Base-by-base conservation (phyloP, 2,113 vertebrate genomes). In the Meleagris gallopavo region DNA sequence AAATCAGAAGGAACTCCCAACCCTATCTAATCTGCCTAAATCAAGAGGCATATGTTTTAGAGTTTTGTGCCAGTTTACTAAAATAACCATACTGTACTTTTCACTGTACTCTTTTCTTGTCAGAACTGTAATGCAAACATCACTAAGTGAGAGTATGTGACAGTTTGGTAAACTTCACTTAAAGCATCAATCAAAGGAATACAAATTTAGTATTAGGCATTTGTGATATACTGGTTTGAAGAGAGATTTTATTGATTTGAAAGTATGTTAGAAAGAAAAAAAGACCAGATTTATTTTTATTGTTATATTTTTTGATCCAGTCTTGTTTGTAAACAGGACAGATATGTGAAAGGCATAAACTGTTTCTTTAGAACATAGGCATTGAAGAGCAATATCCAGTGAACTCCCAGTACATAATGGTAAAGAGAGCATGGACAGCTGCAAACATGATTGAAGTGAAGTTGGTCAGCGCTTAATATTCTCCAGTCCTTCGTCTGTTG, bases 61-160 rank as follows among this genome's bases (percentile, higher is more conserved):
- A 54, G 6, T 1, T 88, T 94, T 65, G 48, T 90, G 30, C n/a
- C 48, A 69, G 48, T 93, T 95, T 54, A 38, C 65, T 83, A 45
- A 78, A 91, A 65, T 88, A 83, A 83, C 79, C 67, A 71, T 76
- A 73, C 65, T 88, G 48, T 86, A 87, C 67, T 93, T 96, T 91
- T 90, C 74, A 82, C 77, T 82, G 81, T 65, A 73, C 19, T 89
- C 89, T 78, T 83, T 41, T 93, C 84, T 89, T 96, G 91, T 92
- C 89, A 94, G 91, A 89, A 83, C 71, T 93, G 88, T 82, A 76
- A 65, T 86, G 83, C 65, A 94, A 95, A 90, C 66, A 88, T 64
- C 1, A 11, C 73, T 83, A 88, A 90, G 93, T 88, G 93, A 91
- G 57, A 93, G 62, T 1, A 6, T 86, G 52, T 91, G 79, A 65